Conservation (phyloP, 2,113 vertebrate species). For the Tragelaphus strepsiceros region DNA sequence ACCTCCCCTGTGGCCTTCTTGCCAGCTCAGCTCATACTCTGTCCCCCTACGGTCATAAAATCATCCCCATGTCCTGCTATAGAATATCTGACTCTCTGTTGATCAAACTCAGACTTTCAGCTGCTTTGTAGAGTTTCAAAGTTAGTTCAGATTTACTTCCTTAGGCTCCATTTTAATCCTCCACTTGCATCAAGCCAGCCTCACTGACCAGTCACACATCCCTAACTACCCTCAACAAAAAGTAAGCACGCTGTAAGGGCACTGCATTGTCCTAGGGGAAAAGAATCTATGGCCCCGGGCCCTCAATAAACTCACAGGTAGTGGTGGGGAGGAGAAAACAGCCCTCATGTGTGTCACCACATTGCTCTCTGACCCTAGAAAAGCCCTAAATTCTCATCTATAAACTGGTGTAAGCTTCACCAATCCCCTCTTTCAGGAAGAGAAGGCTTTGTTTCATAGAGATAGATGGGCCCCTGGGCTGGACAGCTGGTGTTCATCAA, state of each 20-base stretch:
- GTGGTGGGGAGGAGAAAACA: neutral
- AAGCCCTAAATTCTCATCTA: neutral
- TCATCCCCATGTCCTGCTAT: neutral
- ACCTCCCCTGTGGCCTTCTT: neutral
- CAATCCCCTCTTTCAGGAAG: neutral
- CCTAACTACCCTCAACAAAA: neutral
- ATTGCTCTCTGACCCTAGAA: neutral
- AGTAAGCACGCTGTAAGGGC: neutral
- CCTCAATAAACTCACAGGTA: neutral
- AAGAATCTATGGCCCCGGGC: neutral
- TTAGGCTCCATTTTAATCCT: neutral
- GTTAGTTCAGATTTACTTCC: neutral
- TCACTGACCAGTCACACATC: neutral
- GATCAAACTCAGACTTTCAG: neutral
- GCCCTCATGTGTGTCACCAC: rapidly evolving
- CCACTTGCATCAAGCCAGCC: neutral
- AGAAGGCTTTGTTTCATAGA: neutral
- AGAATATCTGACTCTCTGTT: neutral
- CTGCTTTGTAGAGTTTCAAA: neutral
- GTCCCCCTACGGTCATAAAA: rapidly evolving
- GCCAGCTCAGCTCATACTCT: neutral
- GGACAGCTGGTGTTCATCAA: neutral
- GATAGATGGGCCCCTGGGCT: neutral
- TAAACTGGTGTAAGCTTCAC: neutral
- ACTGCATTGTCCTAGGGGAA: neutral